These are phyloP conservation scores for Papilio aristodemus DNA, from an alignment of 1,140 invertebrate genomes.

Conservation along the genomic window DNA sequence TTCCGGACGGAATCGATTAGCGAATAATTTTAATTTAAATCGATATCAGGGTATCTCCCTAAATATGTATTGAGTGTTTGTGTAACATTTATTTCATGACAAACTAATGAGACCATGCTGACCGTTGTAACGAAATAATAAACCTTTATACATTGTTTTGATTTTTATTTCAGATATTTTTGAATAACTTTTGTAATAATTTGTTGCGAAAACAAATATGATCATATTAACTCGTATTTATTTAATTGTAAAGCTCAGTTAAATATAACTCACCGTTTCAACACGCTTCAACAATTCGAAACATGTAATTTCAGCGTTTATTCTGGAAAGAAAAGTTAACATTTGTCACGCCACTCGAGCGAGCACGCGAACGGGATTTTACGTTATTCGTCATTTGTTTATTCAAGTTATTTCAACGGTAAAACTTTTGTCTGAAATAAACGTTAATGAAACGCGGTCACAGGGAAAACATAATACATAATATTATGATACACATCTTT, in stretches of 20 bases:
- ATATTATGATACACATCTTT: slow-evolving; percentile 17
- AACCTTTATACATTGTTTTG: not conserved
- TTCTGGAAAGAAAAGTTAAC: slow-evolving; percentile 8
- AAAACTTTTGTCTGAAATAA: slow-evolving; percentile 25
- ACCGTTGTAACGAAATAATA: slow-evolving; percentile 24
- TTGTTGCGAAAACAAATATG: too few species aligned
- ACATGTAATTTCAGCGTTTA: not conserved
- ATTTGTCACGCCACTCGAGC: slow-evolving; percentile 15
- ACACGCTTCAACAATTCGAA: slow-evolving; percentile 19
- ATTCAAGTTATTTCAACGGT: slow-evolving; percentile 8
- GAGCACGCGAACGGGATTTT: not conserved
- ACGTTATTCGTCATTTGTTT: not conserved
- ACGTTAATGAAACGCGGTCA: slow-evolving; percentile 32
- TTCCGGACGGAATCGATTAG: slow-evolving; percentile 35
- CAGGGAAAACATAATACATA: slow-evolving; percentile 29
- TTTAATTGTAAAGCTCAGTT: not conserved
- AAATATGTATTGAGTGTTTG: slow-evolving; percentile 42
- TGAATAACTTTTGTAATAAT: too few species aligned
- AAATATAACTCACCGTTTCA: not conserved
- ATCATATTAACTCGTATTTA: slow-evolving; percentile 17
- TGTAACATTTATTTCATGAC: slow-evolving; percentile 36
- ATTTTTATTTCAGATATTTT: not conserved
- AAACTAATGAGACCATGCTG: not conserved
- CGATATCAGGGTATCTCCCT: slow-evolving; percentile 77
- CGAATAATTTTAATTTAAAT: slow-evolving; percentile 53